These are phyloP conservation scores for Meiosimyza decipiens DNA, from an alignment of 2,888 invertebrate genomes.

Conservation along the genomic window DNA sequence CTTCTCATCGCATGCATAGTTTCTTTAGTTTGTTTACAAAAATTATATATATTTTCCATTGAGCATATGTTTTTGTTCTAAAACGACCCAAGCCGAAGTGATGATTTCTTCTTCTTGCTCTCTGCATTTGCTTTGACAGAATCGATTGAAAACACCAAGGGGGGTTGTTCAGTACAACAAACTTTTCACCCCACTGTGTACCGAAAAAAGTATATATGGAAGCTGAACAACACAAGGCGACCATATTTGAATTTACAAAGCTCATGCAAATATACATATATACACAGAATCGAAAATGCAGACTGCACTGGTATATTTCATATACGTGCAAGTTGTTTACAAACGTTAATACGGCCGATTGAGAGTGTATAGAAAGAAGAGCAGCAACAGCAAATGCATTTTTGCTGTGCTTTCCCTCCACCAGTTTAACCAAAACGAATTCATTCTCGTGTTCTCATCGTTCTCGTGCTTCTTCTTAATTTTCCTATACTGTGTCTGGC, in stretches of 20 bases:
- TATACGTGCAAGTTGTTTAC: constrained; percentile 47
- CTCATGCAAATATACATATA: constrained; percentile 41
- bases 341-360: constrained; percentile 40
- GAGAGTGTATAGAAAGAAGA: constrained; percentile 37
- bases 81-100: too few species aligned
- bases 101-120: too few species aligned
- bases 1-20: too few species aligned
- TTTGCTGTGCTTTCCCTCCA: constrained; percentile 13
- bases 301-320: constrained; percentile 23
- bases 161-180: constrained; percentile 36
- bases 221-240: neutral
- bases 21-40: too few species aligned
- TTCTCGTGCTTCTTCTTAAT: constrained; percentile 1
- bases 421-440: constrained; percentile 16
- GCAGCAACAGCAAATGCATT: constrained; percentile 17
- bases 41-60: too few species aligned
- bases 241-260: constrained; percentile 14
- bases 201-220: constrained; percentile 32
- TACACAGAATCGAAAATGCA: constrained; percentile 4
- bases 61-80: too few species aligned
- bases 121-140: too few species aligned
- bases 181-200: constrained; percentile 40
- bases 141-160: constrained; percentile 42
- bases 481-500: constrained; percentile 48
- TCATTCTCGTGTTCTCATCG: constrained; percentile 17